Percentiles rank a stretch among this genome's conserved stretches.
Evolutionary conservation across 2,888 invertebrate genomes (phyloP).

Genomic region (Drosophila flavopinicola): DNA sequence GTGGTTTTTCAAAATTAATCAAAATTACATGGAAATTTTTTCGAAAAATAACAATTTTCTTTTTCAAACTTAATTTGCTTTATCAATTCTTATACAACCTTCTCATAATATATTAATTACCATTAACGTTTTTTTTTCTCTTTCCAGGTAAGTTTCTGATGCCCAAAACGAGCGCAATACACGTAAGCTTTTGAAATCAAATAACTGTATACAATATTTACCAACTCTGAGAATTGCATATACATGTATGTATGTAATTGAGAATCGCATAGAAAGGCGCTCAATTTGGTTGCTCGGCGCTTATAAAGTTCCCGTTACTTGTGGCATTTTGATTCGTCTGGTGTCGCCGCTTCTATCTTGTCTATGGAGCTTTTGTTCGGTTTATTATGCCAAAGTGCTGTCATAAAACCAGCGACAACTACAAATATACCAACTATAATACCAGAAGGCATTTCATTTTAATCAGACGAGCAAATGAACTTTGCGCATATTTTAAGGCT

Average conservation of each 20-base stretch:
- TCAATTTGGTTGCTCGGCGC: background rate
- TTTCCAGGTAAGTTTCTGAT: slow-evolving; percentile 58
- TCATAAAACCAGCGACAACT: slow-evolving; percentile 26
- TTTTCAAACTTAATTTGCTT: no score
- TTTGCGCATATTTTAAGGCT: slow-evolving; percentile 62
- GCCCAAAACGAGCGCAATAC: background rate
- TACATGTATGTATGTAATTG: slow-evolving; percentile 2
- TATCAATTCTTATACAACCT: background rate
- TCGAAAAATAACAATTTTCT: no score
- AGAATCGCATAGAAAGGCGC: slow-evolving; percentile 9
- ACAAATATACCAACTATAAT: slow-evolving; percentile 30
- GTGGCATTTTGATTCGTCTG: slow-evolving; percentile 8
- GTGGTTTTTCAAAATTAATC: no score
- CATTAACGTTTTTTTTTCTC: slow-evolving; percentile 13
- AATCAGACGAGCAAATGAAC: slow-evolving; percentile 50
- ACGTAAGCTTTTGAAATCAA: slow-evolving; percentile 3
- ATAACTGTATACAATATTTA: background rate
- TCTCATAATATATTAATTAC: slow-evolving; percentile 8
- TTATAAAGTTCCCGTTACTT: slow-evolving; percentile 1
- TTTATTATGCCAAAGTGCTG: slow-evolving; percentile 38
- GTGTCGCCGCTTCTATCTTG: slow-evolving; percentile 23
- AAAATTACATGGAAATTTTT: no score
- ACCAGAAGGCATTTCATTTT: slow-evolving; percentile 37
- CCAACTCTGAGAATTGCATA: background rate
- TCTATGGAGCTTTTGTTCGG: slow-evolving; percentile 30